A percentile compares a stretch with the other conserved stretches of the same genome.
Conservation (phyloP, 2,113 vertebrate genomes). For the Corythornis vintsioides region DNA sequence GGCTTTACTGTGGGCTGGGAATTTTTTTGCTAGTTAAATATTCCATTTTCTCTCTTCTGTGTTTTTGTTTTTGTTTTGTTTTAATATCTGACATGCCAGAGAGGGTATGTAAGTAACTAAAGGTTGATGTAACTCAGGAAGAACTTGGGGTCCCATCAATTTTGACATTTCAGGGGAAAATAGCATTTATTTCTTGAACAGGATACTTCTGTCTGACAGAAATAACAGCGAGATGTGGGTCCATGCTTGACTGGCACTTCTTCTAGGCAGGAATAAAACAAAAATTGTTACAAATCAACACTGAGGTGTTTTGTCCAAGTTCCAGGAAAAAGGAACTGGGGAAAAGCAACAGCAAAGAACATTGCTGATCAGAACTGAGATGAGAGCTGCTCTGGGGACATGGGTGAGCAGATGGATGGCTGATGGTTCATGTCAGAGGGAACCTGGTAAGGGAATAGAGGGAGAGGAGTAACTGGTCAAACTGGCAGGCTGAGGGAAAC, state of each 20-base stretch:
- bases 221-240: not conserved
- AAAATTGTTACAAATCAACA: not conserved
- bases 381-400: not conserved
- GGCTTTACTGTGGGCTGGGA: not conserved
- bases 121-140: not conserved
- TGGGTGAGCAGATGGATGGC: not conserved
- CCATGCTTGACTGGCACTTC: not conserved
- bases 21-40: not conserved
- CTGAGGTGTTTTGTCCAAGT: constrained; percentile 11
- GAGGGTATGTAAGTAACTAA: not conserved
- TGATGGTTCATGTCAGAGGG: not conserved
- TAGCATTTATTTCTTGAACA: not conserved
- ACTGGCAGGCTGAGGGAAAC: not conserved
- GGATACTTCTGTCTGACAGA: not conserved
- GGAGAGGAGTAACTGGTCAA: not conserved
- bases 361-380: not conserved
- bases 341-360: not conserved
- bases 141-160: not conserved
- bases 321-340: not conserved
- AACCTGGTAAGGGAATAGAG: not conserved
- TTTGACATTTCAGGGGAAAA: not conserved
- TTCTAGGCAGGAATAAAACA: not conserved
- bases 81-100: not conserved
- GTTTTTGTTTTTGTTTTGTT: too few species aligned
- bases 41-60: not conserved